Conservation (phyloP, 2,888 invertebrate species). For the Phyllotreta striolata region DNA sequence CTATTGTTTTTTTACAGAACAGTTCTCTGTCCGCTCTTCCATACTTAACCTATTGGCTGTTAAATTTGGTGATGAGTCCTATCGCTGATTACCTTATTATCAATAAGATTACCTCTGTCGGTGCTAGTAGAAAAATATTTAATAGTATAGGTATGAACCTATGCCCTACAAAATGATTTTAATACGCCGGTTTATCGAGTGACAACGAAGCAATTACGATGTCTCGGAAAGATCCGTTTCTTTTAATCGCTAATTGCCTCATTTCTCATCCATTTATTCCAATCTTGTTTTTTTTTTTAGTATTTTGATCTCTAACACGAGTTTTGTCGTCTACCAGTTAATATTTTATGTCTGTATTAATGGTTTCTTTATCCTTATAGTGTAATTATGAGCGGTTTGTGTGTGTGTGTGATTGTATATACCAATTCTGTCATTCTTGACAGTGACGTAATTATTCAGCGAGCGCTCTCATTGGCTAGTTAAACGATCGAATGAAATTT, state of each 20-base stretch:
- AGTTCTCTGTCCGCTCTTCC: conserved; percentile 75
- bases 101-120: conserved; percentile 52
- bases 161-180: conserved; percentile 32
- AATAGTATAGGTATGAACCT: conserved; percentile 55
- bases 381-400: too few relatives aligned
- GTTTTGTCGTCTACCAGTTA: too few relatives aligned
- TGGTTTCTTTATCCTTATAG: too few relatives aligned
- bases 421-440: too few relatives aligned
- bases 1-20: conserved; percentile 63
- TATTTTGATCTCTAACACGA: too few relatives aligned
- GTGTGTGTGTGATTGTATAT: too few relatives aligned
- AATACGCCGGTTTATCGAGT: conserved; percentile 6
- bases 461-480: too few relatives aligned
- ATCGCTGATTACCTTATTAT: conserved; percentile 70
- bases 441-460: too few relatives aligned
- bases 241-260: neutral
- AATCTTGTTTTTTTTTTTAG: too few relatives aligned
- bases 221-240: neutral
- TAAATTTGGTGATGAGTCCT: conserved; percentile 75
- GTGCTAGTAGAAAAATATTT: conserved; percentile 50
- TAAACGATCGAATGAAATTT: too few relatives aligned
- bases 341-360: too few relatives aligned
- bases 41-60: conserved; percentile 76
- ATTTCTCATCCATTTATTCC: too few relatives aligned
- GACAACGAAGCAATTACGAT: conserved; percentile 18